These are phyloP conservation scores for Eupithecia exiguata DNA, from an alignment of 2,888 invertebrate genomes.

Conservation along the genomic window DNA sequence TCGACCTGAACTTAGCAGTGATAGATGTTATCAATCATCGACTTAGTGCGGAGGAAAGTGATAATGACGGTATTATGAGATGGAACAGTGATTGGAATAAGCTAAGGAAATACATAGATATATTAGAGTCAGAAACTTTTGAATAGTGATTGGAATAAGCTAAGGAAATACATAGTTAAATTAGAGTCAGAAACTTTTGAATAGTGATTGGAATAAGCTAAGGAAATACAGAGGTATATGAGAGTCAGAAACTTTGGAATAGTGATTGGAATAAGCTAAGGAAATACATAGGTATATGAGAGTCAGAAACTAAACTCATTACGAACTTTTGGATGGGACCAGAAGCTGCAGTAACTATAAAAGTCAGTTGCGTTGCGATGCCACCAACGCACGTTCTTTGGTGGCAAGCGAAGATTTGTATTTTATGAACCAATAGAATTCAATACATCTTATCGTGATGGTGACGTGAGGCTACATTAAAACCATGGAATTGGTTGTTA, in stretches of 20 bases:
- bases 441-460: neutral
- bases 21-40: constrained; percentile 32
- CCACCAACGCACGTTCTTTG: neutral
- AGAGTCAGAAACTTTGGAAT: too few species aligned
- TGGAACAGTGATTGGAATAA: neutral
- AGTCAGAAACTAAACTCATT: neutral
- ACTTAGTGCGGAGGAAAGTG: constrained; percentile 9
- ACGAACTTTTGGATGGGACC: neutral
- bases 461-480: neutral
- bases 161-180: neutral
- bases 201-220: neutral
- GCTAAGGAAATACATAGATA: neutral
- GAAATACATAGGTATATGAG: neutral
- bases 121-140: neutral
- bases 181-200: neutral
- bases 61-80: constrained; percentile 16
- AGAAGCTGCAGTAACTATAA: neutral
- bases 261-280: neutral
- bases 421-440: neutral
- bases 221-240: constrained; percentile 1
- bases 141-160: neutral
- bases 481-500: neutral
- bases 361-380: too few species aligned
- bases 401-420: neutral
- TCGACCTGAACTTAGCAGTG: constrained; percentile 28